Evolutionary conservation across 1,140 invertebrate species (phyloP).

Genomic region (Temnothorax curvispinosus): DNA sequence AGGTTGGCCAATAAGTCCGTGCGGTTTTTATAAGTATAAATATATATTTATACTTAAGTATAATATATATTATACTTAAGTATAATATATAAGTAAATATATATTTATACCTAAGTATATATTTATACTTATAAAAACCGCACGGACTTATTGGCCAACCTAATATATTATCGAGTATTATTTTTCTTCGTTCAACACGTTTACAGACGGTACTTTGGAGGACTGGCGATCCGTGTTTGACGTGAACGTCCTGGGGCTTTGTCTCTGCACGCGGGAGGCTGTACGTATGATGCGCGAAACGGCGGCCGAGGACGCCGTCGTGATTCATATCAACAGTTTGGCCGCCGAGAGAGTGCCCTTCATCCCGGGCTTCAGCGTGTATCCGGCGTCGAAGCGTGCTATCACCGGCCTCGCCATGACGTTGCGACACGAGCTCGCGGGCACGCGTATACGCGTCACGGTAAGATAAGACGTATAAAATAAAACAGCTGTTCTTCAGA

Average conservation of each 20-base stretch:
- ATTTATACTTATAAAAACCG: no score
- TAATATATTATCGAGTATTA: neutral
- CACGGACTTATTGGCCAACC: no score
- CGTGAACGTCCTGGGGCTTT: slow-evolving; percentile 87
- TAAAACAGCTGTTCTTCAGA: no score
- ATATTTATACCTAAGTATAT: no score
- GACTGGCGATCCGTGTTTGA: slow-evolving; percentile 81
- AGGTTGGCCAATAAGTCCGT: no score
- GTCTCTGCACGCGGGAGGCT: slow-evolving; percentile 86
- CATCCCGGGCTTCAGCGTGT: slow-evolving; percentile 85
- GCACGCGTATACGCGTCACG: slow-evolving; percentile 80
- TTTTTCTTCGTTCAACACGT: neutral
- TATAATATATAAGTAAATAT: no score
- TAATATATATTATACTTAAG: no score
- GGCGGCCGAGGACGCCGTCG: slow-evolving; percentile 62
- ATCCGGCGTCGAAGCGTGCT: slow-evolving; percentile 87
- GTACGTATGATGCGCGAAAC: slow-evolving; percentile 85
- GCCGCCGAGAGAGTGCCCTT: slow-evolving; percentile 85
- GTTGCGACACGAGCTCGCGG: slow-evolving; percentile 87
- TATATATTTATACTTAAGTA: no score
- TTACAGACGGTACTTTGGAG: slow-evolving; percentile 77
- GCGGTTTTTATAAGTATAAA: no score
- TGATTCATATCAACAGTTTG: slow-evolving; percentile 81
- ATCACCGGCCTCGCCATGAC: slow-evolving; percentile 87
- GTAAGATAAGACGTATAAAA: slow-evolving; percentile 49